phyloP scores from a whole-genome alignment of 37 sponge, comb jelly and placozoan species.

The Beroe ovata region DNA sequence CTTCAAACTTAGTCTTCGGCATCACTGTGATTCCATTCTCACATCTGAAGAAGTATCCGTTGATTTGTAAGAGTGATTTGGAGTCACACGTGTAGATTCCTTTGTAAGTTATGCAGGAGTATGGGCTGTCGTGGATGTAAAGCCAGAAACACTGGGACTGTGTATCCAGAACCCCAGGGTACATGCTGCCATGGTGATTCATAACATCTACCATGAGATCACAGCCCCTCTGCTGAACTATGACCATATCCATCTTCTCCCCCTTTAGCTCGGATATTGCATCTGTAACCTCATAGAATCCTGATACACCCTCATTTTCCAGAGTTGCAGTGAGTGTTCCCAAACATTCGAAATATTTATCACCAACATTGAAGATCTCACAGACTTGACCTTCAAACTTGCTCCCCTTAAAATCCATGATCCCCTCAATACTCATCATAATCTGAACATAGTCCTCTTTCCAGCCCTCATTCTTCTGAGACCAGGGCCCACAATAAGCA shows the following conservation, averaged over 20 bases:
- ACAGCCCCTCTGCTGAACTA: conserved; percentile 40
- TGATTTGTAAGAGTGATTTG: background rate
- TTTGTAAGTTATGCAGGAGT: conserved; percentile 34
- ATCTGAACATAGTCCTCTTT: conserved; percentile 32
- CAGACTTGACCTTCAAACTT: conserved; percentile 60
- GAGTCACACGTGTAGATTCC: background rate
- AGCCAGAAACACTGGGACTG: conserved; percentile 1
- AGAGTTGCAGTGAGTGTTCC: conserved; percentile 38
- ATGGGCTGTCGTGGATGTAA: conserved; percentile 10
- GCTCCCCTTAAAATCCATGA: conserved; percentile 46
- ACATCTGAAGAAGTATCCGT: conserved; percentile 10
- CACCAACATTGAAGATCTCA: background rate
- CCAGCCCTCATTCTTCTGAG: conserved; percentile 43
- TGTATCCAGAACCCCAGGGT: conserved; percentile 25
- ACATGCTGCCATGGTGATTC: conserved; percentile 28
- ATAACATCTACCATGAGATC: conserved; percentile 41
- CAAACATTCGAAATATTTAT: conserved; percentile 18
- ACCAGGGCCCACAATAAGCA: conserved; percentile 50
- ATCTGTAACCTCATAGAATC: conserved; percentile 49
- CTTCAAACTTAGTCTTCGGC: conserved; percentile 13
- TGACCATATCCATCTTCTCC: background rate
- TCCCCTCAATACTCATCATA: conserved; percentile 9
- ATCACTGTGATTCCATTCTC: conserved; percentile 6
- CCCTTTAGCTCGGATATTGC: conserved; percentile 16
- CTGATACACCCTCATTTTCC: conserved; percentile 60